Conservation (phyloP, 2,113 vertebrate genomes). For the Micronycteris hirsuta region DNA sequence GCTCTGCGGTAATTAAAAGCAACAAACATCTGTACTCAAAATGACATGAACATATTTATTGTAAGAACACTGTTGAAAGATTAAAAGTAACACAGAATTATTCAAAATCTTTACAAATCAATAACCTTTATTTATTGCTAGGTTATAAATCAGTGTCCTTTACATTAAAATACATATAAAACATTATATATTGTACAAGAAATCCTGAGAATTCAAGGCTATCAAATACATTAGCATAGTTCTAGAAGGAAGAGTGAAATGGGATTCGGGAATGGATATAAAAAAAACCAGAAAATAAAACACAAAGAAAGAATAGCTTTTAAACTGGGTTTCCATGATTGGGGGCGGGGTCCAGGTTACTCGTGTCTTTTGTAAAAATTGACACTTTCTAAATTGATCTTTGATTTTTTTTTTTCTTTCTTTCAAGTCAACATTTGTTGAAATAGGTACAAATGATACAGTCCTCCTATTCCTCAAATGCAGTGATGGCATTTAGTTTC, state of each 20-base stretch:
- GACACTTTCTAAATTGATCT: neutral
- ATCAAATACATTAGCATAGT: neutral
- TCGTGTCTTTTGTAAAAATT: neutral
- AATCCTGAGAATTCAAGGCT: neutral
- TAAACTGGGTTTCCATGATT: neutral
- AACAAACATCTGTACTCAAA: neutral
- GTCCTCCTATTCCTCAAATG: neutral
- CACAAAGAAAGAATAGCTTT: neutral
- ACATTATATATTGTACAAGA: neutral
- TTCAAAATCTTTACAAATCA: neutral
- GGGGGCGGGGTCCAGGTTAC: no score
- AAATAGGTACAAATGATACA: neutral
- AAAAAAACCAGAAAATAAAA: neutral
- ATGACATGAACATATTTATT: neutral
- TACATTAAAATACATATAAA: neutral
- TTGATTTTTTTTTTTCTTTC: neutral
- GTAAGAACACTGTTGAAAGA: neutral
- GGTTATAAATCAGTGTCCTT: neutral
- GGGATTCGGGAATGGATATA: neutral
- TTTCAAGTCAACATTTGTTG: neutral
- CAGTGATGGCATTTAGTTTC: neutral
- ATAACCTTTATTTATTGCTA: neutral
- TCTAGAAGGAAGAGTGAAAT: neutral
- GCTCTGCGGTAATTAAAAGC: neutral
- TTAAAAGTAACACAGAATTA: neutral